These are phyloP conservation scores for Hermetia illucens DNA, from an alignment of 1,140 invertebrate genomes.

Conservation along the genomic window DNA sequence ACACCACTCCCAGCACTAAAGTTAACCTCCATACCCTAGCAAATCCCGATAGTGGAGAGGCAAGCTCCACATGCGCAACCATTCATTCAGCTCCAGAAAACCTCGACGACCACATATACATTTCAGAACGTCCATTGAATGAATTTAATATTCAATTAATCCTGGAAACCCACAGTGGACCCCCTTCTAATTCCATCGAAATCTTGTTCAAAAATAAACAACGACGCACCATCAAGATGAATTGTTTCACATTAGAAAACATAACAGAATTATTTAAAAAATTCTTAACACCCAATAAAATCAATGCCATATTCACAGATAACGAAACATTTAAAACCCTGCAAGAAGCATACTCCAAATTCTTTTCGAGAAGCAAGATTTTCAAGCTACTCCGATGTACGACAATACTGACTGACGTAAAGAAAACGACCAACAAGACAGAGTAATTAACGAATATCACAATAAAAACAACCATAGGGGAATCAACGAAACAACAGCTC, in stretches of 20 bases:
- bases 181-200: conserved; percentile 7
- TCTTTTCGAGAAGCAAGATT: conserved; percentile 11
- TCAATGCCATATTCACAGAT: conserved; percentile 9
- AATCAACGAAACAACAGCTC: conserved; percentile 22
- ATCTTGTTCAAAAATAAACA: conserved; percentile 7
- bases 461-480: conserved; percentile 22
- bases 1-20: neutral
- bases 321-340: conserved; percentile 8
- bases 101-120: conserved; percentile 7
- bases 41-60: neutral
- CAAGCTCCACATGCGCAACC: neutral
- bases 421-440: conserved; percentile 13
- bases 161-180: conserved; percentile 3
- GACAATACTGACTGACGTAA: conserved; percentile 13
- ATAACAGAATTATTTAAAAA: conserved; percentile 12
- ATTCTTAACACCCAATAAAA: conserved; percentile 8
- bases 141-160: conserved; percentile 9
- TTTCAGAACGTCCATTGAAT: conserved; percentile 11
- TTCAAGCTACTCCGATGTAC: conserved; percentile 15
- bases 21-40: neutral
- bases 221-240: conserved; percentile 5
- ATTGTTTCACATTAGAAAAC: neutral
- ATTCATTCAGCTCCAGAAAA: conserved; percentile 3
- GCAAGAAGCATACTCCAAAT: conserved; percentile 8
- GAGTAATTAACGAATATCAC: conserved; percentile 21